phyloP scores from a whole-genome alignment of 2,113 vertebrate genomes.

The Aspidoscelis tigris region DNA sequence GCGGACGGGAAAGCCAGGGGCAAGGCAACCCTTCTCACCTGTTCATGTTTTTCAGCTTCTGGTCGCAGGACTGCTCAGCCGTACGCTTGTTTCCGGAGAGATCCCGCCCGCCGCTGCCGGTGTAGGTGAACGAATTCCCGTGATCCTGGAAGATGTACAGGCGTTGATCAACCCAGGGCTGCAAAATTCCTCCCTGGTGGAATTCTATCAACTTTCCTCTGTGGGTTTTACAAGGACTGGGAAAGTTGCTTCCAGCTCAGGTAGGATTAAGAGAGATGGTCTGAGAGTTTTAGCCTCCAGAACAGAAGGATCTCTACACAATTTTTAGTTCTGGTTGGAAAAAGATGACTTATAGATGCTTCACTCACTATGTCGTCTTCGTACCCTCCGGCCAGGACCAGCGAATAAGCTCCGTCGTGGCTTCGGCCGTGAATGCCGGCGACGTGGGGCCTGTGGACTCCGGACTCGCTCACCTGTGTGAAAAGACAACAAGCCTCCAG shows the following conservation, averaged over 20 bases:
- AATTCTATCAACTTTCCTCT: background rate
- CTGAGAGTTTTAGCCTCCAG: too few relatives aligned
- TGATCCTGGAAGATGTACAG: constrained; percentile 81
- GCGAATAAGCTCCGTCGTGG: constrained; percentile 91
- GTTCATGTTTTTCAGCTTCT: constrained; percentile 99
- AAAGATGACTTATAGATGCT: too few relatives aligned
- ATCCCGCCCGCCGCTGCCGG: constrained; percentile 93
- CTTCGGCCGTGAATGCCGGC: constrained; percentile 97
- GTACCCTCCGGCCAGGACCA: constrained; percentile 96
- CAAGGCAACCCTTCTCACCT: constrained; percentile 72
- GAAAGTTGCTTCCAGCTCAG: background rate
- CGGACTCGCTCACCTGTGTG: constrained; percentile 91
- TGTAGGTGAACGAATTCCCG: constrained; percentile 96
- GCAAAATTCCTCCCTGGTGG: background rate
- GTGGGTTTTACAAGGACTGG: background rate
- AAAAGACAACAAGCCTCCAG: rapidly evolving
- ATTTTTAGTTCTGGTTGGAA: too few relatives aligned
- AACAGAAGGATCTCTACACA: too few relatives aligned
- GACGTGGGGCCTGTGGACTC: constrained; percentile 93
- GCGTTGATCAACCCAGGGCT: background rate
- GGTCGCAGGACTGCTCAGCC: constrained; percentile 95
- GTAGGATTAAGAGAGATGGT: too few relatives aligned
- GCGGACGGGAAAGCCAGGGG: too few relatives aligned
- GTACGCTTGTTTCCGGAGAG: constrained; percentile 97
- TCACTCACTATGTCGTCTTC: constrained; percentile 92